Base-by-base conservation (phyloP, 1,140 invertebrate genomes). In the Zaprionus davidi region DNA sequence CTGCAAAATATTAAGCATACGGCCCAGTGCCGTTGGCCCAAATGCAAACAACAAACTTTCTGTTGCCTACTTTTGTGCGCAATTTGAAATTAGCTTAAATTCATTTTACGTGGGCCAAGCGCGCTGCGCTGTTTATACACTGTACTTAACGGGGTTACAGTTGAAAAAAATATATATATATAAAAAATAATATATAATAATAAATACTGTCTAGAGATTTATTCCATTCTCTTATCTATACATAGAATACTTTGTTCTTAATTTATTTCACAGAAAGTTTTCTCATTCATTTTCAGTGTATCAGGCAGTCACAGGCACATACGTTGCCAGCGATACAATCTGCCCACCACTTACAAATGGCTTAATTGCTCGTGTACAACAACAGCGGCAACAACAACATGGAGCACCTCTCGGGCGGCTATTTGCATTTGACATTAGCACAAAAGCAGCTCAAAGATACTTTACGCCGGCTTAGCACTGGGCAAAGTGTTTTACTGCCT, bases 391-490 rank as follows among this genome's bases (percentile, higher is more conserved):
- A 28, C 51, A 44, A 5, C 46, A 36, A 34, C 44, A n/a, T 36
- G 38, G 28, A 56, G 65, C 34, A 41, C 49, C 60, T 57, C 73
- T 17, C 41, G 15, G 49, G 41, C 38, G 68, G 55, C 73, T 78
- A 81, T 84, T 84, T 85, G 82, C 78, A 75, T 81, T 85, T 76
- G 57, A 72, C 75, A 85, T 85, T 75, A 84, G 78, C 53, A 75
- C 63, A 36, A 70, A 81, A 71, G 73, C 74, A 49, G 71, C 82
- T 67, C 65, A 65, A 72, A 84, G 74, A 76, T 79, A 79, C 82
- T 85, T 84, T 78, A 59, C 60, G 34, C 51, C 71, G 53, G 68
- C 82, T 84, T 85, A 71, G 73, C 73, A 73, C 60, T 51, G 24
- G 55, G 68, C 68, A 71, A 71, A 65, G 72, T 75, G 72, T 75